A percentile compares a stretch with the other conserved stretches of the same genome.
Evolutionary conservation across 2,888 invertebrate species (phyloP).

Genomic region (Oxystoma pomonae): DNA sequence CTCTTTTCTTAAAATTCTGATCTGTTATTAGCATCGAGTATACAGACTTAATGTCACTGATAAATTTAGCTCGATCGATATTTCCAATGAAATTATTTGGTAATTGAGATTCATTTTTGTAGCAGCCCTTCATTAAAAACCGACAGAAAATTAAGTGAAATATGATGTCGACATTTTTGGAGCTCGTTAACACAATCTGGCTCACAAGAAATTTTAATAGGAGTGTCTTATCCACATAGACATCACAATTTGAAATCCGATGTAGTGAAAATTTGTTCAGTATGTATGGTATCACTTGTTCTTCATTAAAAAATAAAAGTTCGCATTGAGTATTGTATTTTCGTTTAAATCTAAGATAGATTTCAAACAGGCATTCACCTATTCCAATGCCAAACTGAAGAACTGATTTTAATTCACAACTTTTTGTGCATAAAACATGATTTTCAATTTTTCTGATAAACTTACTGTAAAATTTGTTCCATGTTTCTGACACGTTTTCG

Average conservation of each 20-base stretch:
- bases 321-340: constrained; percentile 11
- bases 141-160: constrained; percentile 35
- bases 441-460: constrained; percentile 16
- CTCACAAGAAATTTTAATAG: constrained; percentile 29
- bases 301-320: constrained; percentile 29
- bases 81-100: constrained; percentile 30
- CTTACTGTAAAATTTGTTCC: constrained; percentile 25
- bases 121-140: constrained; percentile 25
- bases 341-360: constrained; percentile 23
- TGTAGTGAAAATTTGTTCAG: constrained; percentile 27
- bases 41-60: constrained; percentile 27
- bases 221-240: constrained; percentile 9
- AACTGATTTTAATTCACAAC: not conserved
- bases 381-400: constrained; percentile 14
- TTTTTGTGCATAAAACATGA: constrained; percentile 2
- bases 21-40: constrained; percentile 25
- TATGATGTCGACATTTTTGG: constrained; percentile 34
- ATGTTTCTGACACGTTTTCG: constrained; percentile 21
- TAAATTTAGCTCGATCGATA: constrained; percentile 24
- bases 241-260: constrained; percentile 19
- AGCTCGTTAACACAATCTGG: constrained; percentile 28
- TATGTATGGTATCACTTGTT: constrained; percentile 20
- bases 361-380: constrained; percentile 16
- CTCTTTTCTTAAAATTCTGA: constrained; percentile 23
- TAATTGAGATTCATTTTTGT: constrained; percentile 27